phyloP scores from a whole-genome alignment of 2,113 vertebrate species.

The Muntiacus reevesi region DNA sequence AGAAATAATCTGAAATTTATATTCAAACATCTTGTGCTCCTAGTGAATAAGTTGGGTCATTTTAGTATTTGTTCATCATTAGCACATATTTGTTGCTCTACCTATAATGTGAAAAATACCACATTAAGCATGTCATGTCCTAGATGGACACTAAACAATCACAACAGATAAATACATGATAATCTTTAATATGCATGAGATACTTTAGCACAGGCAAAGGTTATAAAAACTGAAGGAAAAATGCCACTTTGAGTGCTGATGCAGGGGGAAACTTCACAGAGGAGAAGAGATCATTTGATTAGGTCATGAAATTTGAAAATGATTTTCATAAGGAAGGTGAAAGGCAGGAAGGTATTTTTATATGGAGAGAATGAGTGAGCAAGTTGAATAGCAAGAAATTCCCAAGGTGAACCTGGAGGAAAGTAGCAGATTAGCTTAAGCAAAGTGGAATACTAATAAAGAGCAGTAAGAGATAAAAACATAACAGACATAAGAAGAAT shows the following conservation, averaged over 20 bases:
- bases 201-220: background rate
- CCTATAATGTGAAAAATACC: background rate
- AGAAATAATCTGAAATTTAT: background rate
- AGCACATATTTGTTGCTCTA: background rate
- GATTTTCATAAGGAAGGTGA: background rate
- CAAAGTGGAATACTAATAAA: background rate
- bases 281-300: background rate
- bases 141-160: background rate
- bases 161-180: background rate
- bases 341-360: background rate
- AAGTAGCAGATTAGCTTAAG: background rate
- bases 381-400: background rate
- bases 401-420: background rate
- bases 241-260: background rate
- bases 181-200: background rate
- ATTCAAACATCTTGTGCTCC: background rate
- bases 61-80: background rate
- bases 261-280: background rate
- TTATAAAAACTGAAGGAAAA: background rate
- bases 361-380: background rate
- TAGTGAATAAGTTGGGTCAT: background rate
- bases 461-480: background rate
- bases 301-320: background rate
- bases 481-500: background rate
- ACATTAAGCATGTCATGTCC: background rate